Percentiles rank a stretch among this genome's conserved stretches.
Evolutionary conservation across 1,140 invertebrate species (phyloP).

Genomic region (Panagrolaimus sp.): DNA sequence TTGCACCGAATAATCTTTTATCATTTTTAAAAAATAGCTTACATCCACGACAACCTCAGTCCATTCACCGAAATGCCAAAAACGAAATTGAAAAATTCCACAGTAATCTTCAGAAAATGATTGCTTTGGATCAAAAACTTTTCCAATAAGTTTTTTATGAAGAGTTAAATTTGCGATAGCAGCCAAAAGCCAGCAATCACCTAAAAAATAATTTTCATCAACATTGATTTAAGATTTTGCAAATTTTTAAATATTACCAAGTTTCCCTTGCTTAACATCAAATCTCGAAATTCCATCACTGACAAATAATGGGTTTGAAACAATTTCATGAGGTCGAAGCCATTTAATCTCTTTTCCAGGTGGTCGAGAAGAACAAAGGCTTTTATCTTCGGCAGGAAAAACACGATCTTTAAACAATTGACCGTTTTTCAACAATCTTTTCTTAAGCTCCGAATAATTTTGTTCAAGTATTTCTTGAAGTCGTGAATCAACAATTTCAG

Average conservation of each 20-base stretch:
- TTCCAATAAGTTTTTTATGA: constrained; percentile 79
- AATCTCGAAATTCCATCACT: not conserved
- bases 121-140: constrained; percentile 83
- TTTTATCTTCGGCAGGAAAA: constrained; percentile 65
- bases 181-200: constrained; percentile 93
- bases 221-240: constrained; percentile 90
- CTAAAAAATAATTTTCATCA: constrained; percentile 89
- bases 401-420: constrained; percentile 68
- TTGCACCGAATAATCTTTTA: too few species aligned
- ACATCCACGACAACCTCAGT: constrained; percentile 70
- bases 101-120: constrained; percentile 84
- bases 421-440: too few species aligned
- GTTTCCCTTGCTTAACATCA: constrained; percentile 72
- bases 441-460: too few species aligned
- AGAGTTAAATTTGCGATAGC: constrained; percentile 88
- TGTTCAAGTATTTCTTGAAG: too few species aligned
- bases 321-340: constrained; percentile 62
- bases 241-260: too few species aligned
- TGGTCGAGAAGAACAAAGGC: constrained; percentile 65
- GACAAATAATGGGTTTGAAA: not conserved
- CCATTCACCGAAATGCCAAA: constrained; percentile 64
- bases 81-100: constrained; percentile 56
- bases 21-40: too few species aligned
- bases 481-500: too few species aligned
- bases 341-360: constrained; percentile 58